These are phyloP conservation scores for Megaustenia siamemsis DNA, from an alignment of 2,888 invertebrate genomes.

Conservation along the genomic window DNA sequence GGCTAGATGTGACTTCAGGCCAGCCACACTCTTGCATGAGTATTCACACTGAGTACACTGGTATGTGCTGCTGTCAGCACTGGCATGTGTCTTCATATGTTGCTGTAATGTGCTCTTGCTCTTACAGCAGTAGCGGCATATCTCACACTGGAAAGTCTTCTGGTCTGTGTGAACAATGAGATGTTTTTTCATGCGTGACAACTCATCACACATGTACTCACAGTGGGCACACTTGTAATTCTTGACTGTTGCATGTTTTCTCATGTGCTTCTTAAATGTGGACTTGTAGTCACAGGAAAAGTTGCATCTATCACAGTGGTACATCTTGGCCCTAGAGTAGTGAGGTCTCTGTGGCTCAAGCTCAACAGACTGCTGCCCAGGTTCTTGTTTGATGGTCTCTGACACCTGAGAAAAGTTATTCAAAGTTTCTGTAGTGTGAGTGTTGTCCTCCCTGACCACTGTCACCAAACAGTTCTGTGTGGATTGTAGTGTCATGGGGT, in stretches of 20 bases:
- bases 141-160: constrained; percentile 39
- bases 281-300: constrained; percentile 50
- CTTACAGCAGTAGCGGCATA: constrained; percentile 42
- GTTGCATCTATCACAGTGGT: constrained; percentile 31
- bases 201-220: constrained; percentile 42
- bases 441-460: constrained; percentile 36
- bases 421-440: neutral
- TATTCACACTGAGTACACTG: constrained; percentile 44
- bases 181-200: constrained; percentile 50
- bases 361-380: neutral
- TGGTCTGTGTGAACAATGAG: constrained; percentile 39
- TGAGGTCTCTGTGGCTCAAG: neutral
- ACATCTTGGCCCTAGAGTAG: constrained; percentile 47
- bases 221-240: constrained; percentile 50
- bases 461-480: constrained; percentile 38
- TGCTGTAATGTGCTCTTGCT: constrained; percentile 19
- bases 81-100: constrained; percentile 37
- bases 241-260: constrained; percentile 33
- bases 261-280: constrained; percentile 43
- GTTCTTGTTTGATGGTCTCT: constrained; percentile 29
- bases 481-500: constrained; percentile 14
- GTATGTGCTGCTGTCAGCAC: constrained; percentile 1
- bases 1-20: constrained; percentile 50
- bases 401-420: neutral
- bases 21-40: constrained; percentile 39